Evolutionary conservation across 2,113 vertebrate species (phyloP), one percentile per base, ranked within the genome.

Genomic region (Bubo bubo): DNA sequence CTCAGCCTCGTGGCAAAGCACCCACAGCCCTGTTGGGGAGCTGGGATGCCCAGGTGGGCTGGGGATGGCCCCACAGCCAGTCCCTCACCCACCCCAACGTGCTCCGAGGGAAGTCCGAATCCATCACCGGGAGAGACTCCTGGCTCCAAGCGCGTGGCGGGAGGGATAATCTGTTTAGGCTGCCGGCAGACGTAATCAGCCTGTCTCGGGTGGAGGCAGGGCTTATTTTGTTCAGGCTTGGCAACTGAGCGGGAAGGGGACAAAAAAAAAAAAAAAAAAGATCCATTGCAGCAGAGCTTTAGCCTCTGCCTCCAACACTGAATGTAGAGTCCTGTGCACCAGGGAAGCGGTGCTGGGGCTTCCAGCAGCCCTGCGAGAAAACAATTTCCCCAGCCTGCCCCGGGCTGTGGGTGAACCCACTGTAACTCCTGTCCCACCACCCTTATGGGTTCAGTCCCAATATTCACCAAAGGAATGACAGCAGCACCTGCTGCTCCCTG

Each of bases 211-310:
- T 67, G 75, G 67, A 92, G 85, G 91, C 91, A 86, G 96, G 85
- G 90, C 62, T 96, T 94, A 93, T 95, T 96, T 97, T 96, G 93
- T 89, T 95, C 91, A 88, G 75, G 83, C 93, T 90, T 93, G 95
- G 97, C 94, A 95, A 93, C 35, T 6, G 72, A 95, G 88, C 8
- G 49, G 79, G 76, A 95, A 95, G 71, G 74, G n/a, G 71, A 43
- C n/a, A n/a, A 35, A 35, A 55, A 56, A 64, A 94, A 18, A 47
- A 39, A 32, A 43, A 35, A 55, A 56, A 63, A 94, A 16, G 71
- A 84, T 76, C 77, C 10, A 3, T 20, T 53, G 67, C 81, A 86
- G 62, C 0, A 0, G 55, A 88, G 92, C 79, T 88, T 74, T 37
- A 92, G 82, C 81, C 67, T 88, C 62, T 79, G 92, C 77, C 91